phyloP scores from a whole-genome alignment of 1,140 invertebrate species.

The Ceratina calcarata region DNA sequence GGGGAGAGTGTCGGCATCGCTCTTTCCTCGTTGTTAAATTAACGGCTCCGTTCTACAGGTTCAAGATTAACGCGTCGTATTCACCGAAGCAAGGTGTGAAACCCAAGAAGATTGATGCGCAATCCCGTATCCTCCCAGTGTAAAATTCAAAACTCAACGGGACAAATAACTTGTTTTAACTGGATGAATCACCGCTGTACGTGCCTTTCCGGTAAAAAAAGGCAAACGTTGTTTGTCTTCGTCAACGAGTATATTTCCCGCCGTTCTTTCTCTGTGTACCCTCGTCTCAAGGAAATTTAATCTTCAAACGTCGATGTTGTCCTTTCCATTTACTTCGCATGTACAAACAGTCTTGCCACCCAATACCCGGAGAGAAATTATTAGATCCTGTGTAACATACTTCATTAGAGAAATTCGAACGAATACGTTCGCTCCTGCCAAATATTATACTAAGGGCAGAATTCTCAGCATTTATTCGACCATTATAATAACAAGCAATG shows the following conservation, averaged over 20 bases:
- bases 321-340: not conserved
- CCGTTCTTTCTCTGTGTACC: not conserved
- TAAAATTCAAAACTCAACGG: slow-evolving; percentile 23
- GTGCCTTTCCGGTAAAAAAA: not conserved
- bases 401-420: not conserved
- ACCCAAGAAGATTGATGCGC: slow-evolving; percentile 25
- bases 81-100: slow-evolving; percentile 1
- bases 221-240: not conserved
- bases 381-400: not conserved
- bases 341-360: not conserved
- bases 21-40: slow-evolving; percentile 1
- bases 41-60: not conserved
- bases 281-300: not conserved
- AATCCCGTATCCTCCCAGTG: not conserved
- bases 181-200: not conserved
- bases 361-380: not conserved
- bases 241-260: not conserved
- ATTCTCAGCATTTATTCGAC: not conserved
- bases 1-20: not conserved
- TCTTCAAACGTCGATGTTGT: not conserved
- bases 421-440: not conserved
- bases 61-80: slow-evolving; percentile 18
- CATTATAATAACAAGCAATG: not conserved
- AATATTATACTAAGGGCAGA: not conserved
- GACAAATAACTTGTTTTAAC: slow-evolving; percentile 8